Evolutionary conservation across 2,797 vertebrate genomes (phyloP), one percentile per base, ranked within the genome.

Genomic region (Pangasius larnaudii): DNA sequence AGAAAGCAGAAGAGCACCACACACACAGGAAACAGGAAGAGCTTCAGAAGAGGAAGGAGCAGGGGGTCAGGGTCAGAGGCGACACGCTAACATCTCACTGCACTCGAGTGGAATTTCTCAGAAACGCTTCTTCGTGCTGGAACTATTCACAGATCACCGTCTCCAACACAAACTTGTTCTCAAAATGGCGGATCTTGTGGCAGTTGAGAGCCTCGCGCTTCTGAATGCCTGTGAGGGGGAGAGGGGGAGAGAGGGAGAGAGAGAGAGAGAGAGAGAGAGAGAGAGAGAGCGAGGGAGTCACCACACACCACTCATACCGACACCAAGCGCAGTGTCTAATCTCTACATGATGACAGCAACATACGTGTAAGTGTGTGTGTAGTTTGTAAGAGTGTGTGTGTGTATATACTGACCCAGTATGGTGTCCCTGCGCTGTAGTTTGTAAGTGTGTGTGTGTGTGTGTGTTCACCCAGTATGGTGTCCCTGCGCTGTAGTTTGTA

Each of bases 161-260:
- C 92, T 99, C 96, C 95, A 99, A 94, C 67, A 97, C 97, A 93
- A 97, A 96, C 88, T 86, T 94, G 95, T 93, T 98, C 93, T 95
- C 98, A 88, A 99, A 99, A 95, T 99, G 98, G 89, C 95, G 96
- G 87, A 99, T 99, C 92, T 96, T 98, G 93, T 82, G 90, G 95
- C 98, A 99, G 87, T 95, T 92, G 22, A 93, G 84, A 5, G 95
- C 97, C 92, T 97, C 97, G 0, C 98, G 97, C 93, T 99, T 99
- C 95, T 99, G 97, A 94, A 98, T 97, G 83, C 98, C 98, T 99
- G 96, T 82, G 51, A 87, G 14, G 49, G n/a, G 30, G 24, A 78
- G 24, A 53, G 13, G 39, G 16, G 14, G 89, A 69, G 9, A 67
- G 16, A 30, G 80, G 18, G 30, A 36, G 53, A 10, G 84, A 30